Base-by-base conservation (phyloP, 2,888 invertebrate species). In the Amphiduros pacificus region DNA sequence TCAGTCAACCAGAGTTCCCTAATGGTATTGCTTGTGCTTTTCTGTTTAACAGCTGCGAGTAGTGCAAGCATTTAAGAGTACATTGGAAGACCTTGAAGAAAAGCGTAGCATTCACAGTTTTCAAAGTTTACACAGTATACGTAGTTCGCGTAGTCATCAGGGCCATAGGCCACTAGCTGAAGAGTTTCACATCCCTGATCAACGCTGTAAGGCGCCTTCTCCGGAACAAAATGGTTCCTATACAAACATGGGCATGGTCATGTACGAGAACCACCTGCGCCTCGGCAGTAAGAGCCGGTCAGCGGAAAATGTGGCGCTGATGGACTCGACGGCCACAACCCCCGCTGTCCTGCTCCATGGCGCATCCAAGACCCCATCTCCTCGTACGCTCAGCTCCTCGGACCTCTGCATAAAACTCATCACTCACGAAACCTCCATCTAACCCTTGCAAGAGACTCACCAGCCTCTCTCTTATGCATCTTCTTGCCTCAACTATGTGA, bases 51-150 rank as follows among this genome's bases (percentile, higher is more conserved):
- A 98, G 98, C 91, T 98, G 88, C 94, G 98, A 87, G 98, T 99
- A 87, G 96, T 98, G 88, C 93, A 96, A 88, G 98, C 98, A 85
- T 99, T 98, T 93, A 95, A 93, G 88, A 95, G 95, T 82, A 96
- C 92, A 84, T 89, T 99, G 89, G 98, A 99, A 90, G 98, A 98
- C 88, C 88, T 98, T 88, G 97, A 94, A 87, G 98, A 99, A 87
- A 91, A 95, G 81, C 93, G 97, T 85, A 96, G 95, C 85, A 91
- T 95, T 86, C 95, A 96, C 90, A 94, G 94, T 88, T 78, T 74
- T 72, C 78, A 80, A 70, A 78, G 79, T 66, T 76, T 77, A 62
- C 79, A 77, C 71, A 76, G 77, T 68, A 70, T 78, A 55, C 77
- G 77, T 65, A 75, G 73, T 84, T 89, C 89, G 82, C 90, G 90